Conservation (phyloP, 2,797 vertebrate genomes). For the Xiphophorus birchmanni region DNA sequence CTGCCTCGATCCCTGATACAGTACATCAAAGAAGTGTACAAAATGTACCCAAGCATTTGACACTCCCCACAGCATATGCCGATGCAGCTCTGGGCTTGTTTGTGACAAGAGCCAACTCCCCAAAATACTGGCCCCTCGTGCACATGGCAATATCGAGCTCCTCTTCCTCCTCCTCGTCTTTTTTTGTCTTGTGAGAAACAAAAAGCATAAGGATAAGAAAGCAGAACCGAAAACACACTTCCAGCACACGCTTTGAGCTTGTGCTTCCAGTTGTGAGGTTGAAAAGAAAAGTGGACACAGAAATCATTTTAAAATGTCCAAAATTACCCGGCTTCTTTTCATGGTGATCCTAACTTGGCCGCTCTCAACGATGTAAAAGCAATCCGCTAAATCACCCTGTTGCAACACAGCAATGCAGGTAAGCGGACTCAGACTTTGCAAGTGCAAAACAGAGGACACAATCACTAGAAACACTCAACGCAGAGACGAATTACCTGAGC, state of each 20-base stretch:
- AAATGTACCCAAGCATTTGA: constrained; percentile 95
- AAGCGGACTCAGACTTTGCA: neutral
- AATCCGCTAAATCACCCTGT: constrained; percentile 95
- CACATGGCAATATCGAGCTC: constrained; percentile 94
- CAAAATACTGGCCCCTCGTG: constrained; percentile 96
- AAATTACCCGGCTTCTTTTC: constrained; percentile 91
- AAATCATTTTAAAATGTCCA: neutral
- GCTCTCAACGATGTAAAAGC: constrained; percentile 98
- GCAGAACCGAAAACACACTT: neutral
- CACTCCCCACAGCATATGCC: constrained; percentile 93
- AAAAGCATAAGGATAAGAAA: constrained; percentile 16
- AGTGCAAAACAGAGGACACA: constrained; percentile 2
- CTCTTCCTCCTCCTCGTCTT: constrained; percentile 82
- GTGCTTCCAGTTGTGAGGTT: neutral
- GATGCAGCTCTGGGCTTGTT: constrained; percentile 98
- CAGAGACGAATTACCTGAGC: constrained; percentile 86
- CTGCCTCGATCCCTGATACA: neutral
- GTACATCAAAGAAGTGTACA: constrained; percentile 15
- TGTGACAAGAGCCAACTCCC: constrained; percentile 96
- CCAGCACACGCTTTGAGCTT: neutral
- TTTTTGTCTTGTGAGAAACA: constrained; percentile 77
- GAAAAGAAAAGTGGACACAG: neutral
- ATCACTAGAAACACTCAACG: neutral
- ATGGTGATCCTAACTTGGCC: constrained; percentile 99
- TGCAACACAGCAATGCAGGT: neutral